Conservation (phyloP, 2,888 invertebrate genomes). For the Eucera pruinosa region DNA sequence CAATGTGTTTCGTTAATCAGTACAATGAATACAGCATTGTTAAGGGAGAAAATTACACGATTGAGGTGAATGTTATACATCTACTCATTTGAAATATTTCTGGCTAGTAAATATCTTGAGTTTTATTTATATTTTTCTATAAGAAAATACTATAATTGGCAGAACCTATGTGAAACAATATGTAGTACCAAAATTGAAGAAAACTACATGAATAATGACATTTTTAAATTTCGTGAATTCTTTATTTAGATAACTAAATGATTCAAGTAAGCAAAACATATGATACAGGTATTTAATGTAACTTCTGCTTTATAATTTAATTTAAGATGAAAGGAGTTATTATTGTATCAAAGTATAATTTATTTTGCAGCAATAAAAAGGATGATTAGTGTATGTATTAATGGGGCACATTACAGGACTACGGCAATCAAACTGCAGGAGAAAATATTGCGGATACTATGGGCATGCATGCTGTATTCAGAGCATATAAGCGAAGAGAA, state of each 20-base stretch:
- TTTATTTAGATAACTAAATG: not conserved
- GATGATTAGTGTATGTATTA: not conserved
- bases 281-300: too few species aligned
- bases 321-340: too few species aligned
- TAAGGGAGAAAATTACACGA: conserved; percentile 24
- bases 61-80: conserved; percentile 38
- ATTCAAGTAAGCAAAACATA: not conserved
- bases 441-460: conserved; percentile 96
- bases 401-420: conserved; percentile 84
- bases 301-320: too few species aligned
- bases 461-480: conserved; percentile 90
- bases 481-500: conserved; percentile 85
- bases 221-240: not conserved
- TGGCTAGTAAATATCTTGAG: not conserved
- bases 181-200: too few species aligned
- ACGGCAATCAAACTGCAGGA: conserved; percentile 88
- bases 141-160: not conserved
- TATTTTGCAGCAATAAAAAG: not conserved
- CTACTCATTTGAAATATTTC: too few species aligned
- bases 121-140: not conserved
- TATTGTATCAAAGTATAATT: conserved; percentile 1
- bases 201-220: not conserved
- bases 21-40: conserved; percentile 54
- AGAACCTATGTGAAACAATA: not conserved
- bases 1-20: conserved; percentile 64